These are phyloP conservation scores for Laterallus jamaicensis DNA, from an alignment of 2,113 vertebrate species.

Conservation along the genomic window DNA sequence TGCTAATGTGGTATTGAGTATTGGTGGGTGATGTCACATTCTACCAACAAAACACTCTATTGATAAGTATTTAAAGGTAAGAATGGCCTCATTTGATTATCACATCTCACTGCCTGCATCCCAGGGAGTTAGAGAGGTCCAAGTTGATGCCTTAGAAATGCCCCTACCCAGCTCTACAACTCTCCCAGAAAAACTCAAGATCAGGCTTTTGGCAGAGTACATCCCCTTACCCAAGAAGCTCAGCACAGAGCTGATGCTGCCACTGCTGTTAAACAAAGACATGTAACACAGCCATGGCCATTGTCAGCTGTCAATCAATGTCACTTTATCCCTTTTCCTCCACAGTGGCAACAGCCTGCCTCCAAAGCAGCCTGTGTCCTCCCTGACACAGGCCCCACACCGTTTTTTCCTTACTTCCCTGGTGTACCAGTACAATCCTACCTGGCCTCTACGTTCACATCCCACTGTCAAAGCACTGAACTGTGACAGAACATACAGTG, in stretches of 20 bases:
- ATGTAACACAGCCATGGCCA: not conserved
- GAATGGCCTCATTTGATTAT: not conserved
- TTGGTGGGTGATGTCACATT: too few relatives aligned
- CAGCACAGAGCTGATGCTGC: not conserved
- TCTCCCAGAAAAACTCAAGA: not conserved
- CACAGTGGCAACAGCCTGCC: not conserved
- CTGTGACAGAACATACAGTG: not conserved
- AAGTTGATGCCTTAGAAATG: not conserved
- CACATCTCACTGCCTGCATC: not conserved
- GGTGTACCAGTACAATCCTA: not conserved
- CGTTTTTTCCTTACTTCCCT: not conserved
- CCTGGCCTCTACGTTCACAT: not conserved
- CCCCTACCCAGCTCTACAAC: not conserved
- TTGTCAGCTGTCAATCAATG: not conserved
- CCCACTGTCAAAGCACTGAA: not conserved
- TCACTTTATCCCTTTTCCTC: not conserved
- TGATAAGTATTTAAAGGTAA: not conserved
- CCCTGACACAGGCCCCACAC: too few relatives aligned
- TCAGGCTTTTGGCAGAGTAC: not conserved
- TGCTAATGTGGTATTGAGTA: rapidly evolving
- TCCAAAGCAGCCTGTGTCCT: not conserved
- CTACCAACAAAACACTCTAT: not conserved
- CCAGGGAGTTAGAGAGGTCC: not conserved
- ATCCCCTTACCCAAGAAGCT: not conserved
- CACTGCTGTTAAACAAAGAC: not conserved